Conservation (phyloP, 2,888 invertebrate species). For the Anodontia alba region DNA sequence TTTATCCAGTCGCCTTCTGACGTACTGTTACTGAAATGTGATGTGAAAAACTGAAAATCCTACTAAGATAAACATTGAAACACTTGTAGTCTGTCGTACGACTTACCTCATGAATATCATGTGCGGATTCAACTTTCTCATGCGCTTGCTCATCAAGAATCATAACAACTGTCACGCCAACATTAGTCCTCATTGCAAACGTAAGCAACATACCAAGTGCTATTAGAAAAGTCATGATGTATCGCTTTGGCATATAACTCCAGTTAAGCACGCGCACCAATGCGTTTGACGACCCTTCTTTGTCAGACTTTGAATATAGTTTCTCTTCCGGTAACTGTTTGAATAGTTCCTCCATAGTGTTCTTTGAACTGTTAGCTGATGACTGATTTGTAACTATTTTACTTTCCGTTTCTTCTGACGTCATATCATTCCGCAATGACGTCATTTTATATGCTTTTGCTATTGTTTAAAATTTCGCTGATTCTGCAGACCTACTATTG, state of each 20-base stretch:
- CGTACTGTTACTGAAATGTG: too few relatives aligned
- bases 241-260: constrained; percentile 72
- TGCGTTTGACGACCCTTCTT: neutral
- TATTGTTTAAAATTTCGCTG: too few relatives aligned
- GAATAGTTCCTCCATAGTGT: neutral
- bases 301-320: neutral
- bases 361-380: too few relatives aligned
- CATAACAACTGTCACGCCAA: constrained; percentile 81
- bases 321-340: neutral
- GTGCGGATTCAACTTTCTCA: constrained; percentile 69
- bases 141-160: constrained; percentile 75
- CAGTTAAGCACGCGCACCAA: neutral
- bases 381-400: too few relatives aligned
- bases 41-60: too few relatives aligned
- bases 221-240: constrained; percentile 68
- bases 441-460: too few relatives aligned
- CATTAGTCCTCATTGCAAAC: constrained; percentile 82
- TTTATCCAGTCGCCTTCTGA: too few relatives aligned
- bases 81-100: too few relatives aligned
- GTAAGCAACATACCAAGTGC: constrained; percentile 80
- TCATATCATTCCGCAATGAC: too few relatives aligned
- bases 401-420: too few relatives aligned
- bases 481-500: too few relatives aligned
- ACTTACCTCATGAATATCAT: constrained; percentile 60
- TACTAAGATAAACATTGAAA: too few relatives aligned